A percentile compares a stretch with the other conserved stretches of the same genome.
These are phyloP conservation scores for Teleogryllus occipitalis DNA, from an alignment of 1,140 invertebrate species.

Conservation along the genomic window DNA sequence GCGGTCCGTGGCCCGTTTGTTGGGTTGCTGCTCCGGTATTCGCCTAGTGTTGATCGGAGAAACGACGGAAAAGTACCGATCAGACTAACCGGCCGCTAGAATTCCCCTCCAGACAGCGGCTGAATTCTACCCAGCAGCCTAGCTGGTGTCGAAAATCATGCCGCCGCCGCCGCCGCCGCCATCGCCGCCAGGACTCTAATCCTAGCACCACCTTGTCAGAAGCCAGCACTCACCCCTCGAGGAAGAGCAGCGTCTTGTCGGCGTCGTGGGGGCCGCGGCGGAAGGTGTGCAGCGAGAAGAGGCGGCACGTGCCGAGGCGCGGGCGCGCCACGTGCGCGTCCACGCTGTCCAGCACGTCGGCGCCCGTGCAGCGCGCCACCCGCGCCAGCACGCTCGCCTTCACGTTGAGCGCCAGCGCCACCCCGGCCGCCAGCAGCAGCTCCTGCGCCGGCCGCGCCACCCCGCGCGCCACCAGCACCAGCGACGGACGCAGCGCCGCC, in stretches of 20 bases:
- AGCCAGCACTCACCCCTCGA: slow-evolving; percentile 74
- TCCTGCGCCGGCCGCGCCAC: slow-evolving; percentile 86
- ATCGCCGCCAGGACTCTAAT: too few species aligned
- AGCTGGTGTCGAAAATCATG: too few species aligned
- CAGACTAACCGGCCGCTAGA: too few species aligned
- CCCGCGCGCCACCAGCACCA: slow-evolving; percentile 83
- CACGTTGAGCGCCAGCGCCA: slow-evolving; percentile 84
- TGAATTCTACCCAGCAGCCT: too few species aligned
- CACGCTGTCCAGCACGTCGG: slow-evolving; percentile 81
- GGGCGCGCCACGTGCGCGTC: slow-evolving; percentile 79
- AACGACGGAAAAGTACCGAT: too few species aligned
- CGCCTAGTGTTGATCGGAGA: too few species aligned
- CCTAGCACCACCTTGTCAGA: too few species aligned
- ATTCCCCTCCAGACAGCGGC: too few species aligned
- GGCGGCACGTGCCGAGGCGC: slow-evolving; percentile 75
- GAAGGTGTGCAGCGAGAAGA: slow-evolving; percentile 72
- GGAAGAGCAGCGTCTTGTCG: slow-evolving; percentile 83
- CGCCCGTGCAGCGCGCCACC: slow-evolving; percentile 71
- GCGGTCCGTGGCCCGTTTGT: too few species aligned
- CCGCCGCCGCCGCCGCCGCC: too few species aligned
- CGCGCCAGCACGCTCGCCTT: slow-evolving; percentile 77
- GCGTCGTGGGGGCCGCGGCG: slow-evolving; percentile 24
- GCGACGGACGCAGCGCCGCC: slow-evolving; percentile 68
- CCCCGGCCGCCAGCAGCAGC: slow-evolving; percentile 63
- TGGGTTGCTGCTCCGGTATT: too few species aligned